Evolutionary conservation across 1,140 invertebrate genomes (phyloP).

Genomic region (Akabosia matsudoensis): DNA sequence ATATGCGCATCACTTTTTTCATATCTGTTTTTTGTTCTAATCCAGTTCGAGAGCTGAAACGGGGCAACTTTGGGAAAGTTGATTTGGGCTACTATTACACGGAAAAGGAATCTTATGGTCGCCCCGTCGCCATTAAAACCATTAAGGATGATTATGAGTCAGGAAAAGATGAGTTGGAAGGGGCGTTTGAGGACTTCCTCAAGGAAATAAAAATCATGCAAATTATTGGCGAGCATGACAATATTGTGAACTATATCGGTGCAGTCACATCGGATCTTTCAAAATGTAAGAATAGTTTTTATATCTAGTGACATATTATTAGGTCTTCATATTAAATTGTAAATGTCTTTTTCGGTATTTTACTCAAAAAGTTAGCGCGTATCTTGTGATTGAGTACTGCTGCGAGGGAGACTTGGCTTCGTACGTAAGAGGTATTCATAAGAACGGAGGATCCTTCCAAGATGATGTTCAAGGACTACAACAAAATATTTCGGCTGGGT

Average conservation of each 20-base stretch:
- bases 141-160: constrained; percentile 10
- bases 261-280: neutral
- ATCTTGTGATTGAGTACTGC: constrained; percentile 13
- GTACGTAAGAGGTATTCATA: neutral
- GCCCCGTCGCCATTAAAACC: constrained; percentile 14
- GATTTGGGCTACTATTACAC: neutral
- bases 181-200: constrained; percentile 1
- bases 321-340: neutral
- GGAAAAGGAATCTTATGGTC: neutral
- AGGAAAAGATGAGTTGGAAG: neutral
- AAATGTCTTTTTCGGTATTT: neutral
- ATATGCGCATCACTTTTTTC: neutral
- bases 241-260: neutral
- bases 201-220: constrained; percentile 35
- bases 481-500: neutral
- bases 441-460: neutral
- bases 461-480: neutral
- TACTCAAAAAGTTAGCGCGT: neutral
- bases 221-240: neutral
- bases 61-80: constrained; percentile 5
- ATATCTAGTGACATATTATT: neutral
- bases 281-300: constrained; percentile 3
- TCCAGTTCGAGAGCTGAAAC: neutral
- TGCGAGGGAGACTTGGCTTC: neutral
- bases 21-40: neutral